Evolutionary conservation across 2,113 vertebrate species (phyloP).

Genomic region (Nesospiza acunhae): DNA sequence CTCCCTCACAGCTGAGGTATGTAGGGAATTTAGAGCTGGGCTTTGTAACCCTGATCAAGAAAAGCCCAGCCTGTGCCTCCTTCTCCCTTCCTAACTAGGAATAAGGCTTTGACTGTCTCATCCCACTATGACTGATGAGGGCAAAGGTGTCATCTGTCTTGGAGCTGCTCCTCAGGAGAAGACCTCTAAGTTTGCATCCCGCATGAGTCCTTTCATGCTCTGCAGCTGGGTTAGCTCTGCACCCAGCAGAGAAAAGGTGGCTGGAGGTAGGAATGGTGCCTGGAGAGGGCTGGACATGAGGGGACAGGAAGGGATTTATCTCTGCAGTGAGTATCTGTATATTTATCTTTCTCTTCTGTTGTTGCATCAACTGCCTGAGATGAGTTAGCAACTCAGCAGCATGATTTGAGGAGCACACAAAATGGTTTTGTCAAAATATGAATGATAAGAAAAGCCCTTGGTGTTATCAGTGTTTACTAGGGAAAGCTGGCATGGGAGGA

Average conservation of each 20-base stretch:
- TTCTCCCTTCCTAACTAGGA: neutral
- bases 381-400: neutral
- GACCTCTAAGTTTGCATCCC: neutral
- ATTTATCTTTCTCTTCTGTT: neutral
- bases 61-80: accelerated
- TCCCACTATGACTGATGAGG: accelerated
- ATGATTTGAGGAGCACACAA: neutral
- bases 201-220: neutral
- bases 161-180: neutral
- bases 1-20: neutral
- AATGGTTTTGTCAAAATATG: neutral
- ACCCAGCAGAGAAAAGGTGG: neutral
- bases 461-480: neutral
- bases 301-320: neutral
- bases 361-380: neutral
- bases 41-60: neutral
- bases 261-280: neutral
- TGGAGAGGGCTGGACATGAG: neutral
- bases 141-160: neutral
- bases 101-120: neutral
- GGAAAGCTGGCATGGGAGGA: neutral
- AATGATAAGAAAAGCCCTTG: neutral
- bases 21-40: neutral
- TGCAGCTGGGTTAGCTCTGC: neutral
- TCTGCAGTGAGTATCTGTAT: neutral